A percentile compares a stretch with the other conserved stretches of the same genome.
Evolutionary conservation across 2,113 vertebrate species (phyloP).

Genomic region (Willisornis vidua): DNA sequence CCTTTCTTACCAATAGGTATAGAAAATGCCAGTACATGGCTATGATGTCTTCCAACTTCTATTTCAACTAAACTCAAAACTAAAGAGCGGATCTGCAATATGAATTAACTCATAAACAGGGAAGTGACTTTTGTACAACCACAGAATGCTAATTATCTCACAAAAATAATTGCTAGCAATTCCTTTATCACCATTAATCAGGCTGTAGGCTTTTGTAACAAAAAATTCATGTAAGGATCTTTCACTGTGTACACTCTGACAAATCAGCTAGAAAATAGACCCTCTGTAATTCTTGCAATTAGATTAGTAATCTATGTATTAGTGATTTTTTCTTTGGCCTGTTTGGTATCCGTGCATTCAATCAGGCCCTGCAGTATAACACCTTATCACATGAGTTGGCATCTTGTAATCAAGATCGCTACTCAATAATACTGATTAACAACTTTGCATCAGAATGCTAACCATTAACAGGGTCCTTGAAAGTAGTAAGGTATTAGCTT

Average conservation of each 20-base stretch:
- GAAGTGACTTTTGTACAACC: neutral
- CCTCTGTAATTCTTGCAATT: neutral
- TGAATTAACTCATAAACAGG: neutral
- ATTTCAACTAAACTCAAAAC: neutral
- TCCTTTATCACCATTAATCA: neutral
- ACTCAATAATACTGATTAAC: neutral
- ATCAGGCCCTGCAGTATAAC: neutral
- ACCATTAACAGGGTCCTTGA: neutral
- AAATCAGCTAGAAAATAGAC: neutral
- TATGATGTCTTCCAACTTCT: neutral
- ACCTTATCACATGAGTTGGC: neutral
- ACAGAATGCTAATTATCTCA: neutral
- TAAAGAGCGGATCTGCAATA: neutral
- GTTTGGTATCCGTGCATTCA: neutral
- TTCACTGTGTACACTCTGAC: neutral
- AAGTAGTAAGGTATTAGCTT: neutral
- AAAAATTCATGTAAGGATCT: neutral
- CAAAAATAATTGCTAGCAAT: neutral
- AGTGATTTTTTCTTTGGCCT: neutral
- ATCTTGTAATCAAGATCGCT: neutral
- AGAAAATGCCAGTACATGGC: neutral
- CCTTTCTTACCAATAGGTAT: rapidly evolving
- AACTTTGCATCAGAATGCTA: neutral
- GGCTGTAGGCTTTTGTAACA: neutral
- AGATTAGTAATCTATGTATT: neutral